Conservation (phyloP, 2,113 vertebrate species). For the Onychorhynchus coronatus region DNA sequence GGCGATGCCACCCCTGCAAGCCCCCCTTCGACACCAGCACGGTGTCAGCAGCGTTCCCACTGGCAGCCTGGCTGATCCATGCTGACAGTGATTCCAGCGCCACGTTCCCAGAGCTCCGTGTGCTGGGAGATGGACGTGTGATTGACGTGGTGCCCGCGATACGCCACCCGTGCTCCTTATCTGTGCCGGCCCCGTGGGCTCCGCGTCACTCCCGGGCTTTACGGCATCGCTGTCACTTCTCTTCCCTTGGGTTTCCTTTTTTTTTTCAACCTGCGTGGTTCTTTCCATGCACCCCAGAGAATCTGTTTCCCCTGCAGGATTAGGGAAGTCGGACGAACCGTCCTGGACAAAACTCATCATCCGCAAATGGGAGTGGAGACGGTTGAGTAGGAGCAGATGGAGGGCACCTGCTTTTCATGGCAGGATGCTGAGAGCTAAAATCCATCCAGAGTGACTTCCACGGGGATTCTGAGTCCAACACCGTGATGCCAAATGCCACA, state of each 20-base stretch:
- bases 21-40: neutral
- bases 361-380: fast-evolving
- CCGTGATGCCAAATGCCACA: fast-evolving
- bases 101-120: neutral
- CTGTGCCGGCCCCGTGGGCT: neutral
- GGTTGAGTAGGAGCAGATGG: fast-evolving
- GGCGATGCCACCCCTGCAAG: fast-evolving
- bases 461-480: neutral
- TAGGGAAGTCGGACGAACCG: fast-evolving
- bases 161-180: neutral
- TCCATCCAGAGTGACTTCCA: neutral
- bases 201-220: neutral
- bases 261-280: neutral
- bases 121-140: constrained; percentile 9
- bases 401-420: neutral
- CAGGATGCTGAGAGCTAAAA: neutral
- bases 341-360: fast-evolving
- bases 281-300: fast-evolving
- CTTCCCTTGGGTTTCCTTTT: neutral
- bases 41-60: neutral
- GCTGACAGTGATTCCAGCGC: neutral
- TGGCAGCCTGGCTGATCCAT: neutral
- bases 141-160: constrained; percentile 46
- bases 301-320: neutral
- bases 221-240: neutral